These are phyloP conservation scores for Dendrolimus kikuchii DNA, from an alignment of 1,140 invertebrate species.

Conservation along the genomic window DNA sequence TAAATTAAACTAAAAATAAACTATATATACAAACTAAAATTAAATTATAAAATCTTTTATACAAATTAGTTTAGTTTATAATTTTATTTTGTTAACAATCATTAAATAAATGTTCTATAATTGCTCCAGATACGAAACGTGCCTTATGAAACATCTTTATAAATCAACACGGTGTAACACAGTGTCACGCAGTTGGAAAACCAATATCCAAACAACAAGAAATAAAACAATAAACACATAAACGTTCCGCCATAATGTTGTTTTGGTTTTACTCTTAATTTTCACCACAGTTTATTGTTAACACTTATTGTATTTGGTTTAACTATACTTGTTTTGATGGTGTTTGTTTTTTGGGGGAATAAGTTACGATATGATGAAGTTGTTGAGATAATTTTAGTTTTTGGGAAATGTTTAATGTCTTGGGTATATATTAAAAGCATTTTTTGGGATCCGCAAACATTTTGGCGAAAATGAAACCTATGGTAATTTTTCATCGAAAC, in stretches of 20 bases:
- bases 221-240: conserved; percentile 27
- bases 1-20: too few species aligned
- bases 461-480: too few species aligned
- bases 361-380: conserved; percentile 6
- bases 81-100: too few species aligned
- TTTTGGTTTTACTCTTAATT: conserved; percentile 5
- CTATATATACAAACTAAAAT: too few species aligned
- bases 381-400: neutral
- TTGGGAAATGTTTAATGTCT: too few species aligned
- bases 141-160: neutral
- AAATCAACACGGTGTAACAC: conserved; percentile 16
- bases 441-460: too few species aligned
- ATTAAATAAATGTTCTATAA: too few species aligned
- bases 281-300: conserved; percentile 24
- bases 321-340: conserved; percentile 46
- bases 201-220: conserved; percentile 9
- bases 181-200: conserved; percentile 21
- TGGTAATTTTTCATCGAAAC: too few species aligned
- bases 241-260: conserved; percentile 22
- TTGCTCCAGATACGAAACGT: neutral
- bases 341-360: conserved; percentile 5
- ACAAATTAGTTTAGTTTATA: too few species aligned
- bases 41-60: too few species aligned
- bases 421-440: too few species aligned
- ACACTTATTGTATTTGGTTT: conserved; percentile 60